phyloP scores from a whole-genome alignment of 2,113 vertebrate species.

The Globicephala melas region DNA sequence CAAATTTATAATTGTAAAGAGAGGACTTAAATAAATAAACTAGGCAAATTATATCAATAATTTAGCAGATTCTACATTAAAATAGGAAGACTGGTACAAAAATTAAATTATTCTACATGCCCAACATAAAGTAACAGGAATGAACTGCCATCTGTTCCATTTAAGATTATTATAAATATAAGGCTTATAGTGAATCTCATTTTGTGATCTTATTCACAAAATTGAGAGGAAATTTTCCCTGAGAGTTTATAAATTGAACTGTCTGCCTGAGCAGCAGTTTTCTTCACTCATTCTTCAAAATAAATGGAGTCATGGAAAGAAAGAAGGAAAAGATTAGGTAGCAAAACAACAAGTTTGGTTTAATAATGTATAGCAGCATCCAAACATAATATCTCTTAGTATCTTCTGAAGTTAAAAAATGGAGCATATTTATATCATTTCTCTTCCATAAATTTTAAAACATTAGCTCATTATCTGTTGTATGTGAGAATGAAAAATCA shows the following conservation, averaged over 20 bases:
- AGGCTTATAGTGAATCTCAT: background rate
- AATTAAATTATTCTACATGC: background rate
- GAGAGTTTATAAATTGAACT: background rate
- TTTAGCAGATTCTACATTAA: conserved; percentile 28
- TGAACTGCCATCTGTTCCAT: conserved; percentile 6
- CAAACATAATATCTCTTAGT: background rate
- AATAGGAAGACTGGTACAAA: background rate
- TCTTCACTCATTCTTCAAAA: background rate
- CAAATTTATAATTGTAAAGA: background rate
- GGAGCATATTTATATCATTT: background rate
- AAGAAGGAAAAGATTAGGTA: background rate
- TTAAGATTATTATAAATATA: conserved; percentile 22
- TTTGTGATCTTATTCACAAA: background rate
- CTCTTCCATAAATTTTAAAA: background rate
- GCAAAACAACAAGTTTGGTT: background rate
- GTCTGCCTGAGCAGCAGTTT: background rate
- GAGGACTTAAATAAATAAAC: background rate
- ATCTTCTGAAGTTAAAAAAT: background rate
- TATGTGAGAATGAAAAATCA: background rate
- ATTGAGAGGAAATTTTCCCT: background rate
- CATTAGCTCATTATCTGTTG: background rate
- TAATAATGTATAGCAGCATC: background rate
- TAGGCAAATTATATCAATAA: background rate
- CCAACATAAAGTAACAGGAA: background rate
- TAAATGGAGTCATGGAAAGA: background rate